A percentile compares a stretch with the other conserved stretches of the same genome.
These are phyloP conservation scores for Grammatotria lemairii DNA, from an alignment of 2,113 vertebrate genomes.

Conservation along the genomic window DNA sequence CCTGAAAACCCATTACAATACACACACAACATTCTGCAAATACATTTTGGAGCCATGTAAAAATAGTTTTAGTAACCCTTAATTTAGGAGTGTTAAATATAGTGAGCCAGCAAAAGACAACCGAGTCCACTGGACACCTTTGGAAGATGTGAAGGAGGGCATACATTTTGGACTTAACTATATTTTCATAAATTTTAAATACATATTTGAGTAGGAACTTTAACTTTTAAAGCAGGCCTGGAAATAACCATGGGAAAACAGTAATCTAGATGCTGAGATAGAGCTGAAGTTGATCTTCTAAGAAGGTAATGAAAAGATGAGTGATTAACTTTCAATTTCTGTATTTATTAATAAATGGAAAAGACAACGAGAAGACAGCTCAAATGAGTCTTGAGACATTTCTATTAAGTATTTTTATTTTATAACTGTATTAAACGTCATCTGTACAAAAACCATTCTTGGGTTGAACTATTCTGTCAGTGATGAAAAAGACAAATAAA, in stretches of 20 bases:
- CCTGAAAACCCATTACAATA: background rate
- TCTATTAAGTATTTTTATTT: conserved; percentile 12
- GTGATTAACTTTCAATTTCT: background rate
- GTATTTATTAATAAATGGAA: background rate
- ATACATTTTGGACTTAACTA: background rate
- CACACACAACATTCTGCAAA: background rate
- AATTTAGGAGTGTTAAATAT: background rate
- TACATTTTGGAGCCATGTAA: background rate
- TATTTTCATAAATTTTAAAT: background rate
- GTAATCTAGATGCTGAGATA: background rate
- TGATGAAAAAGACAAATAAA: background rate
- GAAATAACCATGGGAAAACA: background rate
- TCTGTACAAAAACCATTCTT: background rate
- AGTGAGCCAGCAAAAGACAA: background rate
- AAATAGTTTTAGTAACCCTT: background rate
- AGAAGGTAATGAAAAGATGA: background rate
- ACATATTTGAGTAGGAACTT: background rate
- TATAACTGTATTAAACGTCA: background rate
- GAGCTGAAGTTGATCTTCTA: background rate
- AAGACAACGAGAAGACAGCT: background rate
- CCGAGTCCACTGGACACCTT: background rate
- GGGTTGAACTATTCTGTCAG: background rate
- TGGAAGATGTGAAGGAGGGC: background rate
- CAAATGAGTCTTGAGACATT: background rate
- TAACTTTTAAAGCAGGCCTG: background rate